Evolutionary conservation across 1,140 invertebrate species (phyloP), one percentile per base, ranked within the genome.

Genomic region (Ceratosolen solmsi): DNA sequence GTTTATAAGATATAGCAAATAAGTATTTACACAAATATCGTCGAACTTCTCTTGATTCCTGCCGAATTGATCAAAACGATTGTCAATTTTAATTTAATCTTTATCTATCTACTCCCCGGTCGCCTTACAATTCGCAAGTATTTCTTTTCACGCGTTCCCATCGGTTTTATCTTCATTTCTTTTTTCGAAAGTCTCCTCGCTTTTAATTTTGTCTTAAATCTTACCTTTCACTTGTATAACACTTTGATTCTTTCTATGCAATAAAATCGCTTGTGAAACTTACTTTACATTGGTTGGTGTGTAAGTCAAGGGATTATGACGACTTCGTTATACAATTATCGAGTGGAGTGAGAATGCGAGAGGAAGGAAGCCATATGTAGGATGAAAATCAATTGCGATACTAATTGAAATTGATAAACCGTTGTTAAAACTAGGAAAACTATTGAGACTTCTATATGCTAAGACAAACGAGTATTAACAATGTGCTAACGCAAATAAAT

Each of bases 1-100:
- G 71, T 74, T 74, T 79, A 68, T 79, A 78, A 68, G 33, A 60
- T 60, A 75, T 25, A 75, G n/a, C 1, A 2, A 41, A 54, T 68
- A 78, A 70, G 54, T 72, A 72, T 58, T 63, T 49, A 82, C 73
- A 41, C 60, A 51, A 79, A 46, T 56, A 46, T 78, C 75, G 76
- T 79, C 71, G 46, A 79, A 79, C 76, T 83, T 83, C 58, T 79
- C 58, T 79, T 74, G 76, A 79, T 73, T 76, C 75, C 75, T 82
- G 81, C 81, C 76, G 70, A 83, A 79, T 79, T 78, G 41, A 72
- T 79, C 76, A 27, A 71, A 25, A 15, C 25, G 46, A 51, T 41
- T 49, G 13, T 73, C 49, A 65, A 58, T 27, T 49, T 46, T 4
- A 5, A 30, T 46, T 65, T 41, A 63, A 68, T 20, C 11, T 63